Evolutionary conservation across 2,888 invertebrate species (phyloP).

Genomic region (Phoronis australis): DNA sequence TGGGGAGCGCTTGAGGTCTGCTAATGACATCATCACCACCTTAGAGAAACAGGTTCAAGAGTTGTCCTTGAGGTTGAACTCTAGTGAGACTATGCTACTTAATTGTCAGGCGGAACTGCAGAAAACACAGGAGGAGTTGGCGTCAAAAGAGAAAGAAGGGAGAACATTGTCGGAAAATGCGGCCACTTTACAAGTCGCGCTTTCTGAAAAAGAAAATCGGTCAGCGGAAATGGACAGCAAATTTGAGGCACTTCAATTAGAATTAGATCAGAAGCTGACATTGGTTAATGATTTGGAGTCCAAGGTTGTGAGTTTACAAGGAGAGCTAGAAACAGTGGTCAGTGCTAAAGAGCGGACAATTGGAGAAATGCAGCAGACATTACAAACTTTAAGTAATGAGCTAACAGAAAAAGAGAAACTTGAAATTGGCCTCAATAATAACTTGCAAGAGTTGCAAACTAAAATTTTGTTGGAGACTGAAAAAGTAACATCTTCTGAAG

Average conservation of each 20-base stretch:
- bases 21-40: conserved; percentile 11
- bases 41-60: conserved; percentile 14
- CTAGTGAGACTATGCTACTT: too few relatives aligned
- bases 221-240: not conserved
- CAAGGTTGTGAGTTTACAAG: not conserved
- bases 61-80: conserved; percentile 3
- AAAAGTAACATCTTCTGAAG: conserved; percentile 5
- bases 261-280: too few relatives aligned
- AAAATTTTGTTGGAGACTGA: too few relatives aligned
- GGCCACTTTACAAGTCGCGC: conserved; percentile 7
- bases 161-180: conserved; percentile 23
- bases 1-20: conserved; percentile 4
- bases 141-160: too few relatives aligned
- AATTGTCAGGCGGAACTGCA: conserved; percentile 8
- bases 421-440: too few relatives aligned
- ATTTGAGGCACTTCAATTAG: not conserved
- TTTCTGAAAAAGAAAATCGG: not conserved
- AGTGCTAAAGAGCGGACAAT: too few relatives aligned
- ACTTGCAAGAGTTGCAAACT: too few relatives aligned
- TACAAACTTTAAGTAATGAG: too few relatives aligned
- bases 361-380: too few relatives aligned
- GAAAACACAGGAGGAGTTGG: conserved; percentile 12
- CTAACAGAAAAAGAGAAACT: too few relatives aligned
- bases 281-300: too few relatives aligned
- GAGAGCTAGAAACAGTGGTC: too few relatives aligned